phyloP scores from a whole-genome alignment of 2,888 invertebrate genomes.

The Cataglyphis livida region DNA sequence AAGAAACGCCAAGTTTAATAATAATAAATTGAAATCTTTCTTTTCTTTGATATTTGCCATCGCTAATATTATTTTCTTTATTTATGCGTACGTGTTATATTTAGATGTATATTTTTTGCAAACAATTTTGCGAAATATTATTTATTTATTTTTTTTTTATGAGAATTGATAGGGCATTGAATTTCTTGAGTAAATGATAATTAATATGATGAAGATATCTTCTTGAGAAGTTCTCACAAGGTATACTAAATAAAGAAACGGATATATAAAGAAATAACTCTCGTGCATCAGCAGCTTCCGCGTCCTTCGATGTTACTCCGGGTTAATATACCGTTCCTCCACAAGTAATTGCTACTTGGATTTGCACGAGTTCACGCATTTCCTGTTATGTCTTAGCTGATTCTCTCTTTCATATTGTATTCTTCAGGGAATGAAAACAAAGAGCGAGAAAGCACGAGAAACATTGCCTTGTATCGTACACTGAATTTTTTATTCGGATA shows the following conservation, averaged over 20 bases:
- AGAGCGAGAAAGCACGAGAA: not conserved
- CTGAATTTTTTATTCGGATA: not conserved
- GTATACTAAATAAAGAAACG: constrained; percentile 5
- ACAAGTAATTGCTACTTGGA: constrained; percentile 52
- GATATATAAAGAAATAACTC: constrained; percentile 22
- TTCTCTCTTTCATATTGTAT: not conserved
- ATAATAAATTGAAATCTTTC: not conserved
- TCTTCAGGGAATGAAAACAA: constrained; percentile 17
- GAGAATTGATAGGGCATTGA: not conserved
- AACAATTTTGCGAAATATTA: not conserved
- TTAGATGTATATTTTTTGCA: not conserved
- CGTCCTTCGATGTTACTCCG: constrained; percentile 37
- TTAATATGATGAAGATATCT: constrained; percentile 35
- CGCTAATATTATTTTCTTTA: not conserved
- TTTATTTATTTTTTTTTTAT: not conserved
- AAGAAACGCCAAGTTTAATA: not conserved
- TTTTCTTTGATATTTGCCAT: not conserved
- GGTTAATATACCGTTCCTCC: constrained; percentile 54
- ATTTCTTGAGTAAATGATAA: constrained; percentile 8
- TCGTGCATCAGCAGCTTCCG: constrained; percentile 18
- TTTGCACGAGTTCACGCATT: constrained; percentile 55
- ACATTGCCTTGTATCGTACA: not conserved
- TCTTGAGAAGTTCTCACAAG: constrained; percentile 41
- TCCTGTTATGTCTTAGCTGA: constrained; percentile 44
- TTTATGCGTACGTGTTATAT: not conserved